Conservation (phyloP, 2,797 vertebrate species). For the Florisuga fusca region DNA sequence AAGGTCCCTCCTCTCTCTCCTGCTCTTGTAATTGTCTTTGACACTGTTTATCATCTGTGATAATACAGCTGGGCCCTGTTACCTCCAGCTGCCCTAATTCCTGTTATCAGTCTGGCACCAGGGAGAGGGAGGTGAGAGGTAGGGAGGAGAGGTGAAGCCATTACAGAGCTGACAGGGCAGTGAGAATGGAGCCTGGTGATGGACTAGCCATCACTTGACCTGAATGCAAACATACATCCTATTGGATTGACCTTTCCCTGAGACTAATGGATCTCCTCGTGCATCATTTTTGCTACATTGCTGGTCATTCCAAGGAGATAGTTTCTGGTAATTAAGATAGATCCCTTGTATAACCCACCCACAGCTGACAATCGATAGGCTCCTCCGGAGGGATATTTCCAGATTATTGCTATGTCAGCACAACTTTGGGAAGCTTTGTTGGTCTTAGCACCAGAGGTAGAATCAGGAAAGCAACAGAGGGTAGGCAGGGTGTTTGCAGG, state of each 20-base stretch:
- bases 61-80: conserved; percentile 51
- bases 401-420: conserved; percentile 49
- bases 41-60: conserved; percentile 68
- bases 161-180: conserved; percentile 67
- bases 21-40: conserved; percentile 57
- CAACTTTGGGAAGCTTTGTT: conserved; percentile 56
- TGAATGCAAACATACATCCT: conserved; percentile 65
- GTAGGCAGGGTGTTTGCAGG: background rate
- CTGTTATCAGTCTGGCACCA: conserved; percentile 33
- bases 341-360: conserved; percentile 63
- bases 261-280: conserved; percentile 72
- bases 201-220: conserved; percentile 69
- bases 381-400: conserved; percentile 53
- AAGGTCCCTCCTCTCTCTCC: background rate
- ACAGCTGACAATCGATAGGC: conserved; percentile 48
- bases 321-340: conserved; percentile 74
- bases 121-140: conserved; percentile 16
- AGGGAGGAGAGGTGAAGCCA: conserved; percentile 56
- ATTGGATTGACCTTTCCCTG: conserved; percentile 79
- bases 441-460: background rate
- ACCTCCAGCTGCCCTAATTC: conserved; percentile 27
- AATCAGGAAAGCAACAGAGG: background rate
- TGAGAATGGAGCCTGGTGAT: conserved; percentile 52
- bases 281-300: conserved; percentile 38
- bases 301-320: conserved; percentile 63